Evolutionary conservation across 2,113 vertebrate genomes (phyloP).

Genomic region (Vidua macroura): DNA sequence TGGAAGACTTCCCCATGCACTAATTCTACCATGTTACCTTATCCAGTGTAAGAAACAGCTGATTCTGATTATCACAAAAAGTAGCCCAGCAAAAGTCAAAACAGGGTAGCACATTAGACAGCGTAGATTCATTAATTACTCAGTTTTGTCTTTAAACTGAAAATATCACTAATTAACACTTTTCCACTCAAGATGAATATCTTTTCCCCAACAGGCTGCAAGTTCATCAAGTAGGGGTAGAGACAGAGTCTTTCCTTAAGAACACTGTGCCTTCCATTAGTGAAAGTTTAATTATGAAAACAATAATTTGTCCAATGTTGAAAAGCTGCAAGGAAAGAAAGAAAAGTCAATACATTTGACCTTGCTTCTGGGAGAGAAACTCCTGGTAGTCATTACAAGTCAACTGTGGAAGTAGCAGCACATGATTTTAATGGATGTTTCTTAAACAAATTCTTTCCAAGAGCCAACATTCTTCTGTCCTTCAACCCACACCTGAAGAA

Average conservation of each 20-base stretch:
- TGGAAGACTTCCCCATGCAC: not conserved
- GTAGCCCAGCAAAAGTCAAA: not conserved
- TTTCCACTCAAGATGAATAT: not conserved
- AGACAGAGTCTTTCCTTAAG: not conserved
- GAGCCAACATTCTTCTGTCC: not conserved
- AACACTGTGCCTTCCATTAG: not conserved
- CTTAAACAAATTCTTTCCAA: conserved; percentile 35
- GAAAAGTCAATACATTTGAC: conserved; percentile 20
- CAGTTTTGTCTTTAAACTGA: not conserved
- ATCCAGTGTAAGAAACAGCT: not conserved
- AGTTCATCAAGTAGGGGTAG: not conserved
- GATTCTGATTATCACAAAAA: not conserved
- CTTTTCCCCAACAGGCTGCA: not conserved
- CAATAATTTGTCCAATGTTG: not conserved
- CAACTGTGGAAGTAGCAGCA: conserved; percentile 28
- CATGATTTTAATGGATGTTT: conserved; percentile 33
- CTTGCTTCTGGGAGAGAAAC: conserved; percentile 28
- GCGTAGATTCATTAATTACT: not conserved
- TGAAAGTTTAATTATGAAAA: conserved; percentile 7
- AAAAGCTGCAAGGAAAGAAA: conserved; percentile 4
- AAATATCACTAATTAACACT: not conserved
- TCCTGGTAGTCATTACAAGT: conserved; percentile 26
- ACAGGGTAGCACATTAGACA: not conserved
- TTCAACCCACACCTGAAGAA: not conserved
- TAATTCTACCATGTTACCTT: not conserved